Evolutionary conservation across 1,140 invertebrate genomes (phyloP).

Genomic region (Euwallacea fornicatus): DNA sequence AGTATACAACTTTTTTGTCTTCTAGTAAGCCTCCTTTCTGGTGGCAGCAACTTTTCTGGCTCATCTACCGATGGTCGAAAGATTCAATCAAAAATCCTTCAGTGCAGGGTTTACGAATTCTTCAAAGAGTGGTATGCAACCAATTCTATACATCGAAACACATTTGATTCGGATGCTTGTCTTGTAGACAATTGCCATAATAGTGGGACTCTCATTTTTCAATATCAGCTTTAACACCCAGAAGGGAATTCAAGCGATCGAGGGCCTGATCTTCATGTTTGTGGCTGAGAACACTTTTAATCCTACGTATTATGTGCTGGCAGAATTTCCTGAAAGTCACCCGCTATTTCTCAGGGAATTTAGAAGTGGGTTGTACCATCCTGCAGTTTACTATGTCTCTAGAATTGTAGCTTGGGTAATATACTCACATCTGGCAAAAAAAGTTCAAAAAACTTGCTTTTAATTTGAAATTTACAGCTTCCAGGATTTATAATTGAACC

Average conservation of each 20-base stretch:
- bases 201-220: constrained; percentile 77
- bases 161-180: background rate
- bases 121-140: constrained; percentile 75
- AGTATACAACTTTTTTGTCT: background rate
- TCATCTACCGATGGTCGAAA: constrained; percentile 68
- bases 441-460: background rate
- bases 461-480: constrained; percentile 58
- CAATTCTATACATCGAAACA: background rate
- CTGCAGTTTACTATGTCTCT: constrained; percentile 73
- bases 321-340: constrained; percentile 75
- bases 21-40: constrained; percentile 61
- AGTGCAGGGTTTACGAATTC: constrained; percentile 67
- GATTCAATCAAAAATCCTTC: constrained; percentile 72
- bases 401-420: constrained; percentile 75
- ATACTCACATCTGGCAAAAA: background rate
- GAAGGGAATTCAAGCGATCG: constrained; percentile 76
- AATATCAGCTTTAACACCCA: constrained; percentile 70
- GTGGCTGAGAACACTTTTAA: constrained; percentile 86
- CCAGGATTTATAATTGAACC: constrained; percentile 79
- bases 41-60: constrained; percentile 67
- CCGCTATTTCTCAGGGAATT: constrained; percentile 79
- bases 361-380: constrained; percentile 72
- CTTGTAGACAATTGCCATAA: constrained; percentile 67
- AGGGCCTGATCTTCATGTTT: constrained; percentile 80
- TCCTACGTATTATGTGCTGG: constrained; percentile 81